Base-by-base conservation (phyloP, 1,140 invertebrate species). In the Meloidogyne exigua region DNA sequence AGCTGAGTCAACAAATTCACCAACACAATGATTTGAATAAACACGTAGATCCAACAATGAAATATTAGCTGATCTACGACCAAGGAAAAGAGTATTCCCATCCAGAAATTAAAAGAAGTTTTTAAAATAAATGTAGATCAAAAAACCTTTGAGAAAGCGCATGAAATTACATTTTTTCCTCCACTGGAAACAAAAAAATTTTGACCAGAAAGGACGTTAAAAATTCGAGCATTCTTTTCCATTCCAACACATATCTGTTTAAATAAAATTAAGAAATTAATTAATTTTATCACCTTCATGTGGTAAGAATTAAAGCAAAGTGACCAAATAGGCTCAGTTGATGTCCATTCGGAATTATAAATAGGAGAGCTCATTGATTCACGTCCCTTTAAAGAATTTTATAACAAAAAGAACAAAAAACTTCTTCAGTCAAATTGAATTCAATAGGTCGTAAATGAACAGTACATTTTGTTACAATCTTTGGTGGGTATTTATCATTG, bases 321-420 rank as follows among this genome's bases (percentile, higher is more conserved):
- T n/a, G 76, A 78, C 76, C 76, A 78, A 11, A 78, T 76, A 12
- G 74, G 72, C 13, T 78, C 72, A 12, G 26, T 67, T 26, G 63
- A 62, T 11, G 42, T 49, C 76, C 76, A 78, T 39, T 66, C 36
- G 12, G 74, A 62, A 23, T 78, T 78, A 44, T 78, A 78, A 67
- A 78, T 78, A 18, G 76, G 76, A n/a, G 76, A 78, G 7, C 32
- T 57, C 76, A 78, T 78, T 23, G 76, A 66, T 12, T 77, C 73
- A 15, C 68, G 44, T 2, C 76, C 76, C 76, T 78, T 21, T 4
- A 21, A 75, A 67, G 4, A 5, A 62, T 26, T 57, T 68, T 63
- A 76, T 26, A 7, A 9, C 0, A 18, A 44, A 49, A 64, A 15
- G 9, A 12, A 9, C 11, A 77, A 64, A n/a, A 32, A 25, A 78